Conservation (phyloP, 2,797 vertebrate genomes). For the Fringilla coelebs region DNA sequence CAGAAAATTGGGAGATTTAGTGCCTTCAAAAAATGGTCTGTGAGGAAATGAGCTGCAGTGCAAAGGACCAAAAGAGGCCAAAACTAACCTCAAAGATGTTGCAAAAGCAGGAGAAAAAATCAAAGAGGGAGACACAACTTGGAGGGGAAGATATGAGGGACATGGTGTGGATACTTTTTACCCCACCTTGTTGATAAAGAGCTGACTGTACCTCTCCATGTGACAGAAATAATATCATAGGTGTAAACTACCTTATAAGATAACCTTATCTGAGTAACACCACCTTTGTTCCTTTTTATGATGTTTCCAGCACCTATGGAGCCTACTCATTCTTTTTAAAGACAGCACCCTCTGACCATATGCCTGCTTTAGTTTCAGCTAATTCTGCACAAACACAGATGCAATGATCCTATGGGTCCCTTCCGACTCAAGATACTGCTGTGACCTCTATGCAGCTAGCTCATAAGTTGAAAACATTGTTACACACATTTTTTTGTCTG, state of each 20-base stretch:
- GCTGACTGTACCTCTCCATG: neutral
- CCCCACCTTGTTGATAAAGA: neutral
- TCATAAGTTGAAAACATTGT: neutral
- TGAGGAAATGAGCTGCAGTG: no score
- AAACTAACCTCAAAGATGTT: no score
- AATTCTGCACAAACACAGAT: neutral
- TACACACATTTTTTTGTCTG: slow-evolving; percentile 1
- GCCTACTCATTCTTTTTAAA: neutral
- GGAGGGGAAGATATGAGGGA: no score
- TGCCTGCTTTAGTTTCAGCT: neutral
- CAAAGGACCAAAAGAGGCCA: no score
- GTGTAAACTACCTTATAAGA: neutral
- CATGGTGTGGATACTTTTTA: no score
- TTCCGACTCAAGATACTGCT: neutral
- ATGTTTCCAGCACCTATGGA: neutral
- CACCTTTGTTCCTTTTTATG: neutral
- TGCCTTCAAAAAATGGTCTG: no score
- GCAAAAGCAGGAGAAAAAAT: no score
- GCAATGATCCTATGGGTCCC: neutral
- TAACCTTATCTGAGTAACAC: neutral
- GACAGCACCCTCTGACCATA: neutral
- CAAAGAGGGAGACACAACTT: no score
- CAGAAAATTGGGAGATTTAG: no score
- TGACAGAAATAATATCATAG: neutral
- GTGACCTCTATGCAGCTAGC: neutral